Base-by-base conservation (phyloP, 2,113 vertebrate species). In the Mustela nigripes region DNA sequence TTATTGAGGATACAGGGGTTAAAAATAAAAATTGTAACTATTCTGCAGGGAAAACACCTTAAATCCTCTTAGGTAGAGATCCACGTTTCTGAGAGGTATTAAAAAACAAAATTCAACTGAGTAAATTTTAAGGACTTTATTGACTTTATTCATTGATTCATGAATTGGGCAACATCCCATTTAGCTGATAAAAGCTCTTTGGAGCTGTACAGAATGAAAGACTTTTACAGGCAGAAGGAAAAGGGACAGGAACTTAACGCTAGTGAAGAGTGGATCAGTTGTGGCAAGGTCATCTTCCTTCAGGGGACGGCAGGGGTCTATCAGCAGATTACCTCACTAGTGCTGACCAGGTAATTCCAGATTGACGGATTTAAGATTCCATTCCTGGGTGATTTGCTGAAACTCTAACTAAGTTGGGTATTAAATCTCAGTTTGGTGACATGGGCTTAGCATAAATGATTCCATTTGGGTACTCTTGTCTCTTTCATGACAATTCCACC, bases 31-130 rank as follows among this genome's bases (percentile, higher is more conserved):
- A 5, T 21, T 28, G 12, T 42, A 79, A 86, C 19, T 39, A 2
- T 33, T 73, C 4, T 83, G 33, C 60, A 94, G 53, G 31, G 11
- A 92, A 81, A 22, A 85, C 9, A 89, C 15, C 6, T 89, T 78
- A 67, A 81, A 82, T 91, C 39, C 21, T 94, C 85, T 95, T 33
- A 89, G 36, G 50, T 78, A 3, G 62, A 94, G 81, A 83, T 87
- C n/a, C 31, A 65, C 15, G 1, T 15, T 91, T 90, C 92, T 78
- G 69, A 89, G 31, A 67, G 19, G 16, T 79, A 79, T 53, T 79
- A 79, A 79, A 53, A 50, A 79, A 53, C 48, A 79, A 53, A 50
- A 79, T 11, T 53, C 26, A 79, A 31, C 28, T 33, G 45, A 79
- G 45, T 79, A 50, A 50, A 79, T 79, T 50, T 76, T 33, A 50